Percentiles rank a stretch among this genome's conserved stretches.
Evolutionary conservation across 2,113 vertebrate species (phyloP).

Genomic region (Dromiciops gliroides): DNA sequence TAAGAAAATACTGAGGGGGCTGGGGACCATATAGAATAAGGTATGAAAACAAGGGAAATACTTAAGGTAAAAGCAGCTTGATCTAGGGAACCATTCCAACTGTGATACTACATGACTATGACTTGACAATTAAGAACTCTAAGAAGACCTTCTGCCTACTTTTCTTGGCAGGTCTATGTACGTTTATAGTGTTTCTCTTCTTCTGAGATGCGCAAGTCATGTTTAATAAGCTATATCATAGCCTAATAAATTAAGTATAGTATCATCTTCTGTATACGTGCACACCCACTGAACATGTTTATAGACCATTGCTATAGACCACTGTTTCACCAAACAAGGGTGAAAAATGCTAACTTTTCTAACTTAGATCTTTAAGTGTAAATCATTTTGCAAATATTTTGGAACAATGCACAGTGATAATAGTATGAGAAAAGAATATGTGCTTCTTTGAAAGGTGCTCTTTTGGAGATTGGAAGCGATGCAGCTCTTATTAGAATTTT

Average conservation of each 20-base stretch:
- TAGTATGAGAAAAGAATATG: background rate
- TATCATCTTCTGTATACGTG: background rate
- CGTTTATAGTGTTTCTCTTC: background rate
- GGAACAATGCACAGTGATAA: constrained; percentile 1
- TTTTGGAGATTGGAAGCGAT: background rate
- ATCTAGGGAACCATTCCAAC: background rate
- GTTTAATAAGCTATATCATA: background rate
- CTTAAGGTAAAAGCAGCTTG: background rate
- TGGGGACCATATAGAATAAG: background rate
- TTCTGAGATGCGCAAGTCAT: background rate
- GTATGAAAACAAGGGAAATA: background rate
- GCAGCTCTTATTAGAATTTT: background rate
- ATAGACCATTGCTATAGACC: background rate
- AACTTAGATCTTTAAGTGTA: background rate
- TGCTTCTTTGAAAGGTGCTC: background rate
- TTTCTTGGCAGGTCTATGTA: background rate
- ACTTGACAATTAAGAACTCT: background rate
- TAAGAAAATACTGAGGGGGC: background rate
- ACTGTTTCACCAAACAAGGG: background rate
- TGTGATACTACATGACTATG: background rate
- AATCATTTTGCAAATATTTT: background rate
- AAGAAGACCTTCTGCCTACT: background rate
- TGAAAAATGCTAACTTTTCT: background rate
- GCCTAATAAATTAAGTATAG: background rate
- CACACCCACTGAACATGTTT: background rate